phyloP scores from a whole-genome alignment of 2,797 vertebrate genomes.

The Poecilia wingei region DNA sequence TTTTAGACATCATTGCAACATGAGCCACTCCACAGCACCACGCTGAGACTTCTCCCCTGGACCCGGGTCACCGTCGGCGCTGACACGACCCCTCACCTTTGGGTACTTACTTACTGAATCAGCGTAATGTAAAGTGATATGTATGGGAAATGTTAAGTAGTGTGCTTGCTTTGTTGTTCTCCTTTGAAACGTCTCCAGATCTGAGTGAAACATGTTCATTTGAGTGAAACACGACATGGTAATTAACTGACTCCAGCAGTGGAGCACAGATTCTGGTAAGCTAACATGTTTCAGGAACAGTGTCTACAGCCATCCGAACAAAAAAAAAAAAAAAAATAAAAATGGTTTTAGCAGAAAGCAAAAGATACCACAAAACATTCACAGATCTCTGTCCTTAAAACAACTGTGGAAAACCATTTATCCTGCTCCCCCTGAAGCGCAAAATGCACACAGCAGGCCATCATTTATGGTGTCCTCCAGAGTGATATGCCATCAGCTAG shows the following conservation, averaged over 20 bases:
- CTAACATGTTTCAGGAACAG: constrained; percentile 31
- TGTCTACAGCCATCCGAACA: constrained; percentile 29
- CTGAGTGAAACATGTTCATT: constrained; percentile 38
- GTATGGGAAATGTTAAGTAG: constrained; percentile 73
- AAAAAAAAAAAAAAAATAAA: constrained; percentile 41
- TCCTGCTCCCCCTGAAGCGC: constrained; percentile 44
- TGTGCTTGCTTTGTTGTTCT: constrained; percentile 42
- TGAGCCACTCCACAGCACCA: constrained; percentile 52
- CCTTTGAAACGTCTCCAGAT: constrained; percentile 46
- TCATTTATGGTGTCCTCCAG: constrained; percentile 36
- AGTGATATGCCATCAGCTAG: constrained; percentile 31
- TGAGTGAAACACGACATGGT: constrained; percentile 54
- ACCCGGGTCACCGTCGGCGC: constrained; percentile 54
- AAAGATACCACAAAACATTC: constrained; percentile 62
- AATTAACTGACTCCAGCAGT: constrained; percentile 49
- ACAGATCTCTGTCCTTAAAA: constrained; percentile 72
- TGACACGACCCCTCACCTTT: constrained; percentile 68
- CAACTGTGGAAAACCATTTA: constrained; percentile 53
- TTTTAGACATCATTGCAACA: constrained; percentile 67
- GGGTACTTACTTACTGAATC: constrained; percentile 44
- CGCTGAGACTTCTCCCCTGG: constrained; percentile 45
- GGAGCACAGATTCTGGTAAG: constrained; percentile 35
- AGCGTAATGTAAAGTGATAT: constrained; percentile 68
- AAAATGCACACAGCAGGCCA: constrained; percentile 37
- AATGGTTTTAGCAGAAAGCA: constrained; percentile 52